Conservation (phyloP, 30 jellyfish, hydroid and myxozoan genomes). For the Chrysaora quinquecirrha region DNA sequence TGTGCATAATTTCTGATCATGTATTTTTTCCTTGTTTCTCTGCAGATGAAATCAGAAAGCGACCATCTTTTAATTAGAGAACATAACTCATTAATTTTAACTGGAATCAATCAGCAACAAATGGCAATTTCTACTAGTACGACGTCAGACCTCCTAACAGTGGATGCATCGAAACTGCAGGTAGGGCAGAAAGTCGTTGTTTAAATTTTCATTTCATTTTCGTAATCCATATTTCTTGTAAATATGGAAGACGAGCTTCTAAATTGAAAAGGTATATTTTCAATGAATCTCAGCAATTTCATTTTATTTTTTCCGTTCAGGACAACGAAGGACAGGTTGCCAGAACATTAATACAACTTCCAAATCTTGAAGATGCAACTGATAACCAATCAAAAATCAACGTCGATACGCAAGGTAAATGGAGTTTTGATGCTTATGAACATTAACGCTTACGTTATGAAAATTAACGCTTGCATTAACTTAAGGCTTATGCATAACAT, state of each 20-base stretch:
- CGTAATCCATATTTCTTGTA: neutral
- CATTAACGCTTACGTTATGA: neutral
- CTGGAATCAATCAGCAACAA: constrained; percentile 2
- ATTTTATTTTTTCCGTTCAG: neutral
- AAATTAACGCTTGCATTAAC: neutral
- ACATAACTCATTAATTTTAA: neutral
- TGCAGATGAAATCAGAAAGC: neutral
- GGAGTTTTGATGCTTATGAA: too few species aligned
- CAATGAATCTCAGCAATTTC: neutral
- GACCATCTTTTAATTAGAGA: neutral
- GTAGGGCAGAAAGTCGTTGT: neutral
- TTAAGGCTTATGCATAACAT: neutral
- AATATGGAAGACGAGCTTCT: neutral
- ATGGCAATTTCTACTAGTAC: constrained; percentile 3
- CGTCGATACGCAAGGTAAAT: neutral
- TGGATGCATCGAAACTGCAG: constrained; percentile 16
- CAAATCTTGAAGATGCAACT: constrained; percentile 29
- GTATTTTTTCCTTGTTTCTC: too few species aligned
- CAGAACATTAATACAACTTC: constrained; percentile 60
- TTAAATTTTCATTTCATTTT: neutral
- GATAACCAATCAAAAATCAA: neutral
- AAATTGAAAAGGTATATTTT: too few species aligned
- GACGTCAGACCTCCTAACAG: neutral
- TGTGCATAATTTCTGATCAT: too few species aligned
- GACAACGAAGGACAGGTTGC: constrained; percentile 68